phyloP scores from a whole-genome alignment of 2,113 vertebrate species.

The Peromyscus leucopus region DNA sequence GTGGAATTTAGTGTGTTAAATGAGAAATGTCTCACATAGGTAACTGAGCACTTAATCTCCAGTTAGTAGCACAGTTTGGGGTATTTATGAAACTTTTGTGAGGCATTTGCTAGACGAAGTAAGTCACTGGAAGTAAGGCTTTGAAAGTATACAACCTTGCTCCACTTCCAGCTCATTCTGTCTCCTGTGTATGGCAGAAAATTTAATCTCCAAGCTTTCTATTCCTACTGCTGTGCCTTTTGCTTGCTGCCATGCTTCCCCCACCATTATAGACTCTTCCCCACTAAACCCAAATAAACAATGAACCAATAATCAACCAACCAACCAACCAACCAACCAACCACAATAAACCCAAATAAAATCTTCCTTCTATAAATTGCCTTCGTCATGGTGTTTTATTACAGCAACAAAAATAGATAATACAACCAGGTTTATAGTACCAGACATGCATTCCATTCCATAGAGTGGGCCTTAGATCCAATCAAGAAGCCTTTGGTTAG shows the following conservation, averaged over 20 bases:
- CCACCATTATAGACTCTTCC: neutral
- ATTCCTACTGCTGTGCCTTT: neutral
- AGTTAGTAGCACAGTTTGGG: neutral
- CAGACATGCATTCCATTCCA: neutral
- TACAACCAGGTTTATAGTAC: neutral
- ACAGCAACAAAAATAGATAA: neutral
- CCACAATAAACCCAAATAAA: neutral
- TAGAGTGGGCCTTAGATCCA: neutral
- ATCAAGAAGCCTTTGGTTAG: neutral
- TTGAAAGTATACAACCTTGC: neutral
- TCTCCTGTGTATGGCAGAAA: neutral
- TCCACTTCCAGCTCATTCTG: neutral
- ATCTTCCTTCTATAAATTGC: neutral
- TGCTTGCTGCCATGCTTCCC: neutral
- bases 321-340: no score
- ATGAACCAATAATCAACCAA: no score
- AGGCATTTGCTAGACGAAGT: neutral
- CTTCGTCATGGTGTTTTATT: neutral
- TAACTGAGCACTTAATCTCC: neutral
- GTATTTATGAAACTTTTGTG: neutral
- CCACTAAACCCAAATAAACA: neutral
- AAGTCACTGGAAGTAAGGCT: neutral
- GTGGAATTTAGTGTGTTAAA: neutral
- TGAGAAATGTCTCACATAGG: neutral
- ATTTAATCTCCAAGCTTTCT: neutral